Evolutionary conservation across 35 echinoderm and acorn worm genomes (phyloP), one percentile per base, ranked within the genome.

Genomic region (Strongylocentrotus purpuratus): DNA sequence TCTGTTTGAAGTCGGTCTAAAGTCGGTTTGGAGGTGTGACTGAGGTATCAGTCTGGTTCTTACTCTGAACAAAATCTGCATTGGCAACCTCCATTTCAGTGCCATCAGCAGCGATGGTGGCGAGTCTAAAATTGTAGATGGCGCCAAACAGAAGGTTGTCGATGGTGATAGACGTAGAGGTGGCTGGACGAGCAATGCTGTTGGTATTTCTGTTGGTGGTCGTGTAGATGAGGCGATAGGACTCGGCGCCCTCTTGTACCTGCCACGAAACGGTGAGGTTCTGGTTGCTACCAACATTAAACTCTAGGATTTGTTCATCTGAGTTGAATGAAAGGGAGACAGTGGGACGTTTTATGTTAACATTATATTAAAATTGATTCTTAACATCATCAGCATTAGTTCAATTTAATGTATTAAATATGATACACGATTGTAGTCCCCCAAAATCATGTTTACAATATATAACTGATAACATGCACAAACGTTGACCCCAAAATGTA

Each of bases 121-220:
- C 11, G n/a, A 93, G 91, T 15, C 11, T 58, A 25, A 93, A 93
- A 93, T 32, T 93, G 15, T 93, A 93, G 91, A 93, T 93, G 91
- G 91, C 91, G 15, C 91, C 91, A 6, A 45, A 13, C 48, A 93
- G 32, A 15, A 46, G 32, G 48, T 93, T 58, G 48, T 93, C 46
- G 8, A 93, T 33, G 10, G 4, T 14, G 11, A 55, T 5, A 22
- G 91, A 93, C 45, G 91, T 93, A 31, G 46, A 50, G 13, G 48
- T 11, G 2, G 45, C 9, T 31, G 5, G 13, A 31, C 10, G 17
- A 15, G 46, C 48, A 14, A 93, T 50, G 48, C 33, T 31, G 33
- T 46, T 31, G 47, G 91, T 93, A 31, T 93, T 45, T 50, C 91
- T 33, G 46, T 93, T 93, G 45, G 91, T 93, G 18, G 91, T 93